Evolutionary conservation across 2,797 vertebrate genomes (phyloP), one percentile per base, ranked within the genome.

Genomic region (Odontamblyopus rebecca): DNA sequence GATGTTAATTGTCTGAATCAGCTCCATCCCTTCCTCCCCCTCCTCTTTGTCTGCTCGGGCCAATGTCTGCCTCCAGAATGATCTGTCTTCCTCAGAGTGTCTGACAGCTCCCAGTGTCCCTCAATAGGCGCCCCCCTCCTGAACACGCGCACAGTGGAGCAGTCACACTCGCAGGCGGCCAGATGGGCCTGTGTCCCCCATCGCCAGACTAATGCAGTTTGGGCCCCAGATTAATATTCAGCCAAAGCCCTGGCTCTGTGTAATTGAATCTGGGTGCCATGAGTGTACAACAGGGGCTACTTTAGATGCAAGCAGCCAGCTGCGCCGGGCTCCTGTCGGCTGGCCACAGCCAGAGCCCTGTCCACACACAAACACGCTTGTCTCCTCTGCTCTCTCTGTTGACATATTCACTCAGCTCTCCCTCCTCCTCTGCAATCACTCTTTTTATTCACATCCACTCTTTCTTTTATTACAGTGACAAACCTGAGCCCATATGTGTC

Each of bases 171-270:
- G 77, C 76, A 86, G 76, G 74, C 76, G 89, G 86, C 88, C 90
- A 93, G 89, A 92, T 90, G 90, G 91, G 86, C 85, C 74, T 78
- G 79, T 84, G 86, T 85, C 88, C 88, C 90, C 82, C 85, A 87
- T 86, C 72, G 81, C 90, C 89, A 90, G 91, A 92, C 92, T 91
- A 93, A 93, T 91, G 89, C 84, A 89, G 85, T 93, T 93, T 91
- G 86, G 89, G 85, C 86, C 87, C 83, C 82, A 89, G 86, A 93
- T 92, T 91, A 93, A 93, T 93, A 93, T 93, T 92, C 91, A 92
- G 86, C 84, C 90, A 90, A 91, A 91, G 88, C 91, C 89, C 86
- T 85, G 89, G 88, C 87, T 90, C 89, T 88, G 80, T 85, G 84
- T 92, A 91, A 93, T 92, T 89, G 88, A 91, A 92, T 93, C 90